These are phyloP conservation scores for Cheilosia soror DNA, from an alignment of 2,888 invertebrate genomes.

Conservation along the genomic window DNA sequence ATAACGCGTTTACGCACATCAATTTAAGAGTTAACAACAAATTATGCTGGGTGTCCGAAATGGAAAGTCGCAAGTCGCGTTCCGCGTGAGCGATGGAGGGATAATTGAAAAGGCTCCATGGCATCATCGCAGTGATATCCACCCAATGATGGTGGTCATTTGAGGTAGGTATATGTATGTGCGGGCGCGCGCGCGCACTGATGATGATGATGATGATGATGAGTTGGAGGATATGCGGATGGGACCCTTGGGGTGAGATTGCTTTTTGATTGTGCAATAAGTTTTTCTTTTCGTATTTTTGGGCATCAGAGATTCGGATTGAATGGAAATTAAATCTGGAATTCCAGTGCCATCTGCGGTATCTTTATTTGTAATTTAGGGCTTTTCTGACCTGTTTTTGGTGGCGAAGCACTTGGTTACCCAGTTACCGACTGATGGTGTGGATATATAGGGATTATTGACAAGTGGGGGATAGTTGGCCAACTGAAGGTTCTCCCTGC, in stretches of 20 bases:
- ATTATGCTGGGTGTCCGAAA: conserved; percentile 75
- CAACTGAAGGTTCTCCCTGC: conserved; percentile 60
- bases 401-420: conserved; percentile 54
- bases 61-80: conserved; percentile 68
- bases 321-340: conserved; percentile 74
- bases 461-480: conserved; percentile 46
- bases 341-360: conserved; percentile 75
- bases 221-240: conserved; percentile 26
- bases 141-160: conserved; percentile 64
- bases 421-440: conserved; percentile 22
- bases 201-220: conserved; percentile 33
- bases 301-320: conserved; percentile 21
- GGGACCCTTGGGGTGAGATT: conserved; percentile 69
- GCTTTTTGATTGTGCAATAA: conserved; percentile 74
- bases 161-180: conserved; percentile 12
- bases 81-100: conserved; percentile 64
- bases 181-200: background rate
- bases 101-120: conserved; percentile 73
- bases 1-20: conserved; percentile 75
- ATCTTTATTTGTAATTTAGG: conserved; percentile 76
- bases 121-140: conserved; percentile 53
- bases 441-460: conserved; percentile 48
- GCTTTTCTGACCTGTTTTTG: conserved; percentile 71
- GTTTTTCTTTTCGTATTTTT: conserved; percentile 18
- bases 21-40: conserved; percentile 75